These are phyloP conservation scores for Penaeus monodon DNA, from an alignment of 2,888 invertebrate genomes.

Conservation along the genomic window DNA sequence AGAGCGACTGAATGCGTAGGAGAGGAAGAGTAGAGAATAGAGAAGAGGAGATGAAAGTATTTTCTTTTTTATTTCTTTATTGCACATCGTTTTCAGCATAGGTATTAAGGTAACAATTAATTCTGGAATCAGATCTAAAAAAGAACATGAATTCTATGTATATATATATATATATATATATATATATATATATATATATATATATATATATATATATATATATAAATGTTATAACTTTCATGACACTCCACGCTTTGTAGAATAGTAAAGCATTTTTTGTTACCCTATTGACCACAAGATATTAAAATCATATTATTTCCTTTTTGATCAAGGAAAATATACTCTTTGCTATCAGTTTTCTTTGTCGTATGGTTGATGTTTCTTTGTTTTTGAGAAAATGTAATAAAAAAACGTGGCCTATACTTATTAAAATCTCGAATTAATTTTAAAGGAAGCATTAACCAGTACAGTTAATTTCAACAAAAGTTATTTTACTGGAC, in stretches of 20 bases:
- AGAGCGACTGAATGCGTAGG: too few species aligned
- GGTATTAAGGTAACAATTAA: background rate
- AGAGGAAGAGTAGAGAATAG: too few species aligned
- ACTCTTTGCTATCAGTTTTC: background rate
- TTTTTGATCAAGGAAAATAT: background rate
- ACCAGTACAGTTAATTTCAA: too few species aligned
- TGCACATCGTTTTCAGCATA: background rate
- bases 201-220: conserved; percentile 25
- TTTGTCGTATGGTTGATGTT: background rate
- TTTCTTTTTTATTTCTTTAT: too few species aligned
- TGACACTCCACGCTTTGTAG: background rate
- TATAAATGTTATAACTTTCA: background rate
- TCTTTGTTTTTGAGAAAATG: background rate
- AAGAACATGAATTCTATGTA: background rate
- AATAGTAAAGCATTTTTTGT: background rate
- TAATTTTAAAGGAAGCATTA: too few species aligned
- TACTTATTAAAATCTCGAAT: too few species aligned
- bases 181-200: conserved; percentile 28
- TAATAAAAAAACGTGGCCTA: background rate
- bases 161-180: conserved; percentile 22
- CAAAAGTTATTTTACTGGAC: too few species aligned
- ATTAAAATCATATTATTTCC: too few species aligned
- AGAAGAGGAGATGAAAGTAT: too few species aligned
- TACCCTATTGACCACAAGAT: too few species aligned
- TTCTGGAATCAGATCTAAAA: background rate